Conservation (phyloP, 2,797 vertebrate genomes). For the Phrynocephalus guinanensis region DNA sequence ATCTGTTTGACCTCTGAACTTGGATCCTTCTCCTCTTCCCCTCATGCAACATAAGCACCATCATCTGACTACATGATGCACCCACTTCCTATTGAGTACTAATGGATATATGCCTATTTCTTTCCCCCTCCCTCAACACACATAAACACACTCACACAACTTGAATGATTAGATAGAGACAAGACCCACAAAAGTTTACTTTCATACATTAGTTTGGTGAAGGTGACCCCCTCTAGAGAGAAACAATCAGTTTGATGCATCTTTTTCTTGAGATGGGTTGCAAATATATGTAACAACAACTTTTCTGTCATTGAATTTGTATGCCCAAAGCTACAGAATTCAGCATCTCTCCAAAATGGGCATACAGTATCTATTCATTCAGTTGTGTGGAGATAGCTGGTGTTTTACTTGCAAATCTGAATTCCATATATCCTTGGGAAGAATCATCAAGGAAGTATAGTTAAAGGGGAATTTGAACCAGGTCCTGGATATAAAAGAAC, state of each 20-base stretch:
- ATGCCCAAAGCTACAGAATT: slow-evolving; percentile 57
- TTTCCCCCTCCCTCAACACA: background rate
- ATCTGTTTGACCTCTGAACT: slow-evolving; percentile 81
- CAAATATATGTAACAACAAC: background rate
- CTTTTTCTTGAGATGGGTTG: slow-evolving; percentile 55
- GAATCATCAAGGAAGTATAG: slow-evolving; percentile 2
- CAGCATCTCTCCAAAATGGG: slow-evolving; percentile 54
- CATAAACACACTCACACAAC: background rate
- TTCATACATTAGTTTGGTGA: slow-evolving; percentile 45
- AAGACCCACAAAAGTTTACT: slow-evolving; percentile 63
- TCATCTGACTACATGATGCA: slow-evolving; percentile 60
- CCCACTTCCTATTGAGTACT: slow-evolving; percentile 68
- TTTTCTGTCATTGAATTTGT: slow-evolving; percentile 59
- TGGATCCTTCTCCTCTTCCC: slow-evolving; percentile 28
- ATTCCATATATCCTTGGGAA: background rate
- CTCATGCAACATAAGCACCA: slow-evolving; percentile 61
- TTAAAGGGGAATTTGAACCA: slow-evolving; percentile 51
- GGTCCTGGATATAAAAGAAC: slow-evolving; percentile 53
- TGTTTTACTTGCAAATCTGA: slow-evolving; percentile 56
- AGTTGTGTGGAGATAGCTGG: slow-evolving; percentile 46
- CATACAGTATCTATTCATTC: slow-evolving; percentile 33
- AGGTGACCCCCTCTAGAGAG: slow-evolving; percentile 61
- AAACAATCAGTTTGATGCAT: slow-evolving; percentile 59
- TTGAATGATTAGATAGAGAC: slow-evolving; percentile 41
- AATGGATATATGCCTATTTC: slow-evolving; percentile 59